Evolutionary conservation across 2,888 invertebrate species (phyloP), one percentile per base, ranked within the genome.

Genomic region (Euspilapteryx auroguttella): DNA sequence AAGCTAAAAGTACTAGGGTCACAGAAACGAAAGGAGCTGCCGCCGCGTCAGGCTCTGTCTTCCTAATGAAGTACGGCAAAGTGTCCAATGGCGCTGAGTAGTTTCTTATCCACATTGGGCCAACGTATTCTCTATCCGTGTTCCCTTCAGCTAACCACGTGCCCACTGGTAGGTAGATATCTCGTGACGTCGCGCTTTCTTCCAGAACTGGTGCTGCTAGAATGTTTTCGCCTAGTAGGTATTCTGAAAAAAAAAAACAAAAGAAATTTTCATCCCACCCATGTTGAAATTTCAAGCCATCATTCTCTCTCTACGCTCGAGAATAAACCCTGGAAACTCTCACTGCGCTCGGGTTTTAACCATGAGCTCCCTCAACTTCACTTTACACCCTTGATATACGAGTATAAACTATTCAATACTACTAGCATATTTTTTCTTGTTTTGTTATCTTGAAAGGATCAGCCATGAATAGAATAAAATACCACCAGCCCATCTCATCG

Each of bases 111-210:
- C 83, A 83, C 1, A 40, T 44, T 0, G 85, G 85, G 0, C 89
- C 89, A 4, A 42, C 41, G 38, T 79, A 62, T 1, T 49, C 41
- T 1, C 35, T 45, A 1, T 59, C 53, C 0, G 49, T 41, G 37
- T 69, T 55, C 6, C 81, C 82, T 26, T 79, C 80, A 45, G 86
- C 87, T 22, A 61, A 56, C 93, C 93, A 93, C 1, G 47, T 62
- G 2, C 92, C 94, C 4, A 43, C 55, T 0, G 92, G 92, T 2
- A 91, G 71, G 59, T 89, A 91, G 28, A 94, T 78, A 49, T 87
- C 80, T 4, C 92, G 79, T 1, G 63, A 48, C 0, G 46, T 58
- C 1, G 81, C 80, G 0, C 81, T 81, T 55, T 85, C 71, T 21
- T 64, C 61, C 8, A 91, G 43, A 0, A 94, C 79, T 1, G 93